Conservation (phyloP, 2,113 vertebrate species). For the Montifringilla adamsi region DNA sequence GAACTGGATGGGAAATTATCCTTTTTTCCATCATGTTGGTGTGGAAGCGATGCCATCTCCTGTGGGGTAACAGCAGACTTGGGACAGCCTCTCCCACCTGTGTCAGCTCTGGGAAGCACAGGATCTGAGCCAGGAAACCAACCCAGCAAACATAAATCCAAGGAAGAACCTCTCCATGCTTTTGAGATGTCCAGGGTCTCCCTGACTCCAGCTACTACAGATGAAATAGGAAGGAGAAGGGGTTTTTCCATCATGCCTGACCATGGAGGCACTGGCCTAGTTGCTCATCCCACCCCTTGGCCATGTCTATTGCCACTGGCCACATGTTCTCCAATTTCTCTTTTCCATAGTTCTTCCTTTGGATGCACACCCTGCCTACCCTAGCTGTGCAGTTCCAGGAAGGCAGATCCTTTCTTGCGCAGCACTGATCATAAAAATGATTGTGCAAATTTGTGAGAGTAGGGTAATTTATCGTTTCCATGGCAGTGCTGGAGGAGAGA, state of each 20-base stretch:
- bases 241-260: not conserved
- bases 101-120: not conserved
- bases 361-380: not conserved
- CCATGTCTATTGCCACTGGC: accelerated
- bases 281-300: not conserved
- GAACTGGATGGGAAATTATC: not conserved
- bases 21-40: not conserved
- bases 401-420: not conserved
- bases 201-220: not conserved
- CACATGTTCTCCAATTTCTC: not conserved
- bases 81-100: not conserved
- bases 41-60: not conserved
- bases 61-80: not conserved
- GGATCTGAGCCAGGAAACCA: not conserved
- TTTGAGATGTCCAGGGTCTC: not conserved
- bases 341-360: not conserved
- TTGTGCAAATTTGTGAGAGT: not conserved
- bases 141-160: not conserved
- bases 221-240: not conserved
- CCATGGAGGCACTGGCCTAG: not conserved
- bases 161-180: not conserved
- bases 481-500: not conserved
- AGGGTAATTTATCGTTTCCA: not conserved
- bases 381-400: not conserved
- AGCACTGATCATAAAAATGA: not conserved